phyloP scores from a whole-genome alignment of 2,113 vertebrate genomes.

The Oreochromis niloticus region DNA sequence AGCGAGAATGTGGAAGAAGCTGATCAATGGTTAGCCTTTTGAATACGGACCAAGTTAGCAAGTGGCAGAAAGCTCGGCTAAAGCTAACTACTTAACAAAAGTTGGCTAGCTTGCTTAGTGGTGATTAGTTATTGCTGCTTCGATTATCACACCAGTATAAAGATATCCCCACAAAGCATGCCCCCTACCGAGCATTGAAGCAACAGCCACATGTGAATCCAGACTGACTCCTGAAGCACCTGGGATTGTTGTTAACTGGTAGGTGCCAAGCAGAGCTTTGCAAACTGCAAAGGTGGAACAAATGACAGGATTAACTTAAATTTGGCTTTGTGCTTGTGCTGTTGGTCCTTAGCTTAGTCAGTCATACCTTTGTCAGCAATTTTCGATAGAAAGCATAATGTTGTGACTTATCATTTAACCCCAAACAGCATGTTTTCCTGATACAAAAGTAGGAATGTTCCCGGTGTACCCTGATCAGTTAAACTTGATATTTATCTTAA shows the following conservation, averaged over 20 bases:
- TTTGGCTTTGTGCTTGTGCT: neutral
- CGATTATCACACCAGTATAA: neutral
- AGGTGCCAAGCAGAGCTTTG: neutral
- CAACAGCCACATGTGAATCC: neutral
- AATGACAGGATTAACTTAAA: neutral
- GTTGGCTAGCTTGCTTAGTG: neutral
- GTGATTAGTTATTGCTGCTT: neutral
- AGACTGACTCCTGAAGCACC: neutral
- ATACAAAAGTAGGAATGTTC: no score
- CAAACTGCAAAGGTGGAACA: neutral
- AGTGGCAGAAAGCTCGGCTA: neutral
- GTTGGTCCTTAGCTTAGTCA: neutral
- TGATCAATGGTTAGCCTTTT: neutral
- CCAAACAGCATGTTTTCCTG: neutral
- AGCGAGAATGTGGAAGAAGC: fast-evolving
- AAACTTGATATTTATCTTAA: neutral
- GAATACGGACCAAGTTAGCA: neutral
- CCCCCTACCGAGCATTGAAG: neutral
- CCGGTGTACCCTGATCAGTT: neutral
- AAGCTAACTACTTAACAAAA: neutral
- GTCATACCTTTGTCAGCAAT: neutral
- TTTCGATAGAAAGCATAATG: neutral
- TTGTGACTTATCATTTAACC: neutral
- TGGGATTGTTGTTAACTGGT: neutral
- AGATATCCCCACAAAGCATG: neutral